phyloP scores from a whole-genome alignment of 1,140 invertebrate species.

The Macrocentrus cingulum region DNA sequence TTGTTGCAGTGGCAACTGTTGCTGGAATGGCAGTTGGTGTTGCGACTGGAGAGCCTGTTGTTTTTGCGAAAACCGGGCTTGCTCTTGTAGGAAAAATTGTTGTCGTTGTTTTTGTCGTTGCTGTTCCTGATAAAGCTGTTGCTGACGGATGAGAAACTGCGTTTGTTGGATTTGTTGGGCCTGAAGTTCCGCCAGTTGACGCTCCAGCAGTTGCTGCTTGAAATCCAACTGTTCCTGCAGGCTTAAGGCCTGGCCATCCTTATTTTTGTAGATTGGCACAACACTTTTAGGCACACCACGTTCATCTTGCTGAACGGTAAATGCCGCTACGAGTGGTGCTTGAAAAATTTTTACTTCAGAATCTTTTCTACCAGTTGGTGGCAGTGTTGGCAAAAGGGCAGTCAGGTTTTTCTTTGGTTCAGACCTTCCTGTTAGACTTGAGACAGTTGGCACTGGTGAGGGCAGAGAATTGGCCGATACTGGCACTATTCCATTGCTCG shows the following conservation, averaged over 20 bases:
- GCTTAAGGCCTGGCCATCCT: conserved; percentile 47
- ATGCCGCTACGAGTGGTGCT: conserved; percentile 77
- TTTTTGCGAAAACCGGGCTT: conserved; percentile 44
- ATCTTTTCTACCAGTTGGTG: conserved; percentile 41
- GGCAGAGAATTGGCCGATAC: conserved; percentile 42
- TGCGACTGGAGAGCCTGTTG: conserved; percentile 41
- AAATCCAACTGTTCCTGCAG: conserved; percentile 66
- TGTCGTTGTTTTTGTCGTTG: conserved; percentile 58
- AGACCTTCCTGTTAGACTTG: conserved; percentile 35
- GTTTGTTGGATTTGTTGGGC: conserved; percentile 72
- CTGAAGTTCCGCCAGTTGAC: conserved; percentile 68
- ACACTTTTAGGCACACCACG: conserved; percentile 73
- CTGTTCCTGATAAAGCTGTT: conserved; percentile 62
- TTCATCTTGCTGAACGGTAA: conserved; percentile 80
- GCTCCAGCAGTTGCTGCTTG: conserved; percentile 69
- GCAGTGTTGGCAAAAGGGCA: conserved; percentile 38
- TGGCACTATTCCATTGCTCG: conserved; percentile 42
- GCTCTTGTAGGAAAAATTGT: conserved; percentile 54
- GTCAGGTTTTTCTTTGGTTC: conserved; percentile 31
- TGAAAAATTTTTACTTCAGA: conserved; percentile 78
- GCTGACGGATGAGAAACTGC: conserved; percentile 64
- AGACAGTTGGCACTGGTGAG: conserved; percentile 41
- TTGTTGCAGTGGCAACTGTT: conserved; percentile 32
- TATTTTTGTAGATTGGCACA: conserved; percentile 65
- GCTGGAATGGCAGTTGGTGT: conserved; percentile 36